Conservation (phyloP, 2,113 vertebrate genomes). For the Excalfactoria chinensis region DNA sequence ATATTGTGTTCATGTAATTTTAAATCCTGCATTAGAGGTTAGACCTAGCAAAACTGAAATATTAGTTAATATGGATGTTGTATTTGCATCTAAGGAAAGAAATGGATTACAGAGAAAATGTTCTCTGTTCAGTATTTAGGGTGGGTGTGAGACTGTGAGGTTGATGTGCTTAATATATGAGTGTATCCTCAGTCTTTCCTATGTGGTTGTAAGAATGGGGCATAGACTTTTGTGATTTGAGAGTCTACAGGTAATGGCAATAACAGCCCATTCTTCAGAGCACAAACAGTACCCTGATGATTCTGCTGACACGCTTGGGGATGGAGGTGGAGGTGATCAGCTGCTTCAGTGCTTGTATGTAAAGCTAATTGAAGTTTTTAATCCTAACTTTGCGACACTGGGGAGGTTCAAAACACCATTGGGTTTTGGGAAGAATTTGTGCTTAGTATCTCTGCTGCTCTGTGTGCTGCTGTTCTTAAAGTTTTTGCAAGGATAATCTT, state of each 20-base stretch:
- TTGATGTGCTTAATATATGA: not conserved
- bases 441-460: not conserved
- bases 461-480: not conserved
- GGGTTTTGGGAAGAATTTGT: not conserved
- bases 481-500: not conserved
- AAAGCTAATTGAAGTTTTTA: conserved; percentile 64
- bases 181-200: fast-evolving
- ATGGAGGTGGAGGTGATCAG: conserved; percentile 44
- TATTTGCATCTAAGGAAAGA: not conserved
- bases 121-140: not conserved
- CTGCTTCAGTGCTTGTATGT: conserved; percentile 18
- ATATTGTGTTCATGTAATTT: not conserved
- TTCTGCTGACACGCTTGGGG: conserved; percentile 60
- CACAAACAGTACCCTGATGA: conserved; percentile 49
- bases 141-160: not conserved
- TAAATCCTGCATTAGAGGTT: not conserved
- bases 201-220: not conserved
- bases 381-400: conserved; percentile 4
- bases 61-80: not conserved
- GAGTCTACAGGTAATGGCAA: conserved; percentile 15
- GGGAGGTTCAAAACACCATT: conserved; percentile 1
- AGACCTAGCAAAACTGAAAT: not conserved
- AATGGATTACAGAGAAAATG: not conserved
- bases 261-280: conserved; percentile 37
- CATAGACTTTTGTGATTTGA: conserved; percentile 4